A percentile compares a stretch with the other conserved stretches of the same genome.
Evolutionary conservation across 2,888 invertebrate species (phyloP).

Genomic region (Craniophora ligustri): DNA sequence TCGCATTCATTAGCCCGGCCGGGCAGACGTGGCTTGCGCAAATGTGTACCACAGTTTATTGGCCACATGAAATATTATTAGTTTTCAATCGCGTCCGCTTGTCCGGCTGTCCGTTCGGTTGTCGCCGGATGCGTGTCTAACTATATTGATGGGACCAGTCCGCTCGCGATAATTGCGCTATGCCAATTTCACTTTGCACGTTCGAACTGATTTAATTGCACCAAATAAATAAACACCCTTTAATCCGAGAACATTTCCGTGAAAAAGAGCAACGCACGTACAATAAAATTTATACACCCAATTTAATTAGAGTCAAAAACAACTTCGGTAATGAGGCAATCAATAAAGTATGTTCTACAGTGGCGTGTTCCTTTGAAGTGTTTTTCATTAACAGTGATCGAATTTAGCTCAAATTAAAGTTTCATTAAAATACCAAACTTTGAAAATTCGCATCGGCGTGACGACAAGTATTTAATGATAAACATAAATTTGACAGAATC

Average conservation of each 20-base stretch:
- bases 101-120: constrained; percentile 69
- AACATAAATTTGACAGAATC: constrained; percentile 76
- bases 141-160: constrained; percentile 81
- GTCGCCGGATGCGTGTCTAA: constrained; percentile 80
- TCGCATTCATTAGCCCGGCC: constrained; percentile 59
- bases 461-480: constrained; percentile 74
- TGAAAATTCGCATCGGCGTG: constrained; percentile 61
- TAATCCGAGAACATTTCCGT: constrained; percentile 48
- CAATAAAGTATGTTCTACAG: constrained; percentile 67
- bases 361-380: constrained; percentile 53
- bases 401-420: constrained; percentile 76
- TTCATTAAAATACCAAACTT: constrained; percentile 78
- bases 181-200: constrained; percentile 74
- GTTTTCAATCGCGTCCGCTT: constrained; percentile 78
- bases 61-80: constrained; percentile 75
- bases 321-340: constrained; percentile 74
- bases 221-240: constrained; percentile 64
- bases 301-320: constrained; percentile 79
- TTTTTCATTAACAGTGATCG: constrained; percentile 70
- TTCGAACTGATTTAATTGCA: constrained; percentile 68
- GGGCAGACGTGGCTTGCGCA: constrained; percentile 67
- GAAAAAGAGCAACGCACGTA: constrained; percentile 60
- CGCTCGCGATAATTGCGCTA: constrained; percentile 59
- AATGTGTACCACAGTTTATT: constrained; percentile 70
- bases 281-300: constrained; percentile 73